Conservation (phyloP, 1,140 invertebrate genomes). For the Atta texana region DNA sequence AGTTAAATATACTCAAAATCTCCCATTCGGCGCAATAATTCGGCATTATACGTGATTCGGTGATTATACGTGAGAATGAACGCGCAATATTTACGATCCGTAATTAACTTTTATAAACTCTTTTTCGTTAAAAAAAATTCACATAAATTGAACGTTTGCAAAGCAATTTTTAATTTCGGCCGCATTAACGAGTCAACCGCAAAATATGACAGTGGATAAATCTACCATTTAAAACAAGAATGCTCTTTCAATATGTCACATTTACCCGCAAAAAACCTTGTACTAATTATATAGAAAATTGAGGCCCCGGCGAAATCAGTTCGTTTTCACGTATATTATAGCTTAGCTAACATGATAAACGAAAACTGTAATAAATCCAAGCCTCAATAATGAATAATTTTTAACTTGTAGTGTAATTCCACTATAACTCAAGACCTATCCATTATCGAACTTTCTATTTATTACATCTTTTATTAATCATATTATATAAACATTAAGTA, state of each 20-base stretch:
- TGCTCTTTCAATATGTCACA: background rate
- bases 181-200: background rate
- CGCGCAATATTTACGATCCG: constrained; percentile 24
- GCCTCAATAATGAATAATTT: too few species aligned
- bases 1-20: background rate
- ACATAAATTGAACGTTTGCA: constrained; percentile 10
- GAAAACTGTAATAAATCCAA: too few species aligned
- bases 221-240: background rate
- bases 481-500: too few species aligned
- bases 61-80: constrained; percentile 15
- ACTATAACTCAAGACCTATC: too few species aligned
- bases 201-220: constrained; percentile 1
- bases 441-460: too few species aligned
- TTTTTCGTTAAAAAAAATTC: constrained; percentile 12
- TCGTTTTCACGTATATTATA: too few species aligned
- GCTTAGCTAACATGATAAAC: too few species aligned
- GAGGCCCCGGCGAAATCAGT: too few species aligned
- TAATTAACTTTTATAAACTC: constrained; percentile 9
- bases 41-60: too few species aligned
- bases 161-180: constrained; percentile 26
- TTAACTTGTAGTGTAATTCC: too few species aligned
- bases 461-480: too few species aligned
- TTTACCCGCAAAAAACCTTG: background rate
- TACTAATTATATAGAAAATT: too few species aligned
- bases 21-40: background rate